phyloP scores from a whole-genome alignment of 1,140 invertebrate genomes.

The Panonychus citri region DNA sequence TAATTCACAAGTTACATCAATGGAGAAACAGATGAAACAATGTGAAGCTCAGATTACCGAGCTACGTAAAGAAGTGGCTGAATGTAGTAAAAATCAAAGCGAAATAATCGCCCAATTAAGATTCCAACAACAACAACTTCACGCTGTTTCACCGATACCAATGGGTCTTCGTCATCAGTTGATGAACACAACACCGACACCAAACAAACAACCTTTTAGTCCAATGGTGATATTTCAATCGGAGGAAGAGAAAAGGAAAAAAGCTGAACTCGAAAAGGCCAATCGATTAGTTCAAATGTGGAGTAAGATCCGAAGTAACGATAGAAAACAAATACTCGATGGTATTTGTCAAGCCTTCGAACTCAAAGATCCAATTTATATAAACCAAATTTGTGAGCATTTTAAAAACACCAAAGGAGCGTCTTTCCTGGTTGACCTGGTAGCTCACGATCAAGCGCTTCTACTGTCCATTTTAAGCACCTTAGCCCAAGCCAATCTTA shows the following conservation, averaged over 20 bases:
- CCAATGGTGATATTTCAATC: not conserved
- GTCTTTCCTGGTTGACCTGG: not conserved
- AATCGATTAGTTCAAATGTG: not conserved
- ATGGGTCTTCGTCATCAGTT: not conserved
- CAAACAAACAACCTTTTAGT: not conserved
- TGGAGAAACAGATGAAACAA: not conserved
- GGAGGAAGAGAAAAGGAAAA: not conserved
- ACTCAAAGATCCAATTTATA: not conserved
- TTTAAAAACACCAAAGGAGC: not conserved
- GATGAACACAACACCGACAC: not conserved
- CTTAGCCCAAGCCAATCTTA: conserved; percentile 5
- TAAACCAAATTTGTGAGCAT: not conserved
- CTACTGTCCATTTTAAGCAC: not conserved
- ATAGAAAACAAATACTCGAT: not conserved
- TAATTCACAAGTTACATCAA: not conserved
- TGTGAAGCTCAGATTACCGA: not conserved
- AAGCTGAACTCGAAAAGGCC: not conserved
- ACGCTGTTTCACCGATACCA: not conserved
- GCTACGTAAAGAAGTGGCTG: not conserved
- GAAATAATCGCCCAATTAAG: not conserved
- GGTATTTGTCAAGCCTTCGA: not conserved
- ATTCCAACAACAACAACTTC: not conserved
- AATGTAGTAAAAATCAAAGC: not conserved
- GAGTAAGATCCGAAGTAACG: not conserved
- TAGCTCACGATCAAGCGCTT: not conserved